Conservation (phyloP, 2,113 vertebrate species). For the Helogale parvula region DNA sequence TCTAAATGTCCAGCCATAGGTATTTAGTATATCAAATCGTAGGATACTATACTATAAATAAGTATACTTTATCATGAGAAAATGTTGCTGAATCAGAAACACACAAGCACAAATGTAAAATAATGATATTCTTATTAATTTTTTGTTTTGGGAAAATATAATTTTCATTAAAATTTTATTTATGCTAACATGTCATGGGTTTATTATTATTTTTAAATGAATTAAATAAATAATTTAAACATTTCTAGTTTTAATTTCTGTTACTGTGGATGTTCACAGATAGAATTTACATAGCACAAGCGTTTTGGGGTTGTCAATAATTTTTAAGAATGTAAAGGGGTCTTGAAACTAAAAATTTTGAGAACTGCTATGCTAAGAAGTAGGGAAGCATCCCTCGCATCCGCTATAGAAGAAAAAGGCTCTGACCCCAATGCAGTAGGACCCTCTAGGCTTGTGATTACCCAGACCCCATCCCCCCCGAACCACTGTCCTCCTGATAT, state of each 20-base stretch:
- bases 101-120: neutral
- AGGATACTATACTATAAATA: too few relatives aligned
- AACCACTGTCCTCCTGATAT: neutral
- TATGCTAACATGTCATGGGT: neutral
- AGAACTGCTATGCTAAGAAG: neutral
- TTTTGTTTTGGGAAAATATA: conserved; percentile 30
- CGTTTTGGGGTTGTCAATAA: neutral
- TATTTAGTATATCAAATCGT: too few relatives aligned
- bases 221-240: neutral
- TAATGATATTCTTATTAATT: neutral
- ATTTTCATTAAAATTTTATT: conserved; percentile 34
- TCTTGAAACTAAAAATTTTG: neutral
- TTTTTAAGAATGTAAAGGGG: neutral
- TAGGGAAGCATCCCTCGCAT: neutral
- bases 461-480: too few relatives aligned
- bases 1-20: too few relatives aligned
- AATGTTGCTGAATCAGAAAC: too few relatives aligned
- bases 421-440: neutral
- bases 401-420: neutral
- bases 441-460: neutral
- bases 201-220: neutral
- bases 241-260: conserved; percentile 7
- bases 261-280: neutral
- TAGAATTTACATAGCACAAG: neutral
- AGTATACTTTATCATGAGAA: too few relatives aligned